Evolutionary conservation across 2,888 invertebrate genomes (phyloP), one percentile per base, ranked within the genome.

Genomic region (Ariolimax columbianus): DNA sequence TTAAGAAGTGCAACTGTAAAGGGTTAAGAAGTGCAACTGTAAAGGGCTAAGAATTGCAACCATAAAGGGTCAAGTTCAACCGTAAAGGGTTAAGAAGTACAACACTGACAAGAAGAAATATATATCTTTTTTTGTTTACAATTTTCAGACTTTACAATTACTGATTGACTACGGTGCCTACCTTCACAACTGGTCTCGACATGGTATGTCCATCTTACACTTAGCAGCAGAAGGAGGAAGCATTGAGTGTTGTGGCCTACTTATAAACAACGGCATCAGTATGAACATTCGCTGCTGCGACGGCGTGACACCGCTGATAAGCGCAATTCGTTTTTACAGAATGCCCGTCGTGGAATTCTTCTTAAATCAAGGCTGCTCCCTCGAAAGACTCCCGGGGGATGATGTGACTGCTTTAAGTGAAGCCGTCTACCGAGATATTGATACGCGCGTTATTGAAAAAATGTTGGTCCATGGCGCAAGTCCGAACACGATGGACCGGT

Each of bases 391-490:
- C 1, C 91, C 91, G 19, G 85, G 90, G 26, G 91, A 92, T 85
- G 91, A 91, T 11, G 92, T 92, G 90, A 93, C 94, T 0, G 92
- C 94, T 2, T 83, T 94, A 6, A 93, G 93, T 87, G 93, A 93
- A 86, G 93, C 93, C 11, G 92, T 93, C 7, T 93, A 92, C 75
- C 90, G 91, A 75, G 92, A 92, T 63, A 90, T 84, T 33, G 84
- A 91, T 83, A 86, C 89, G 0, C 88, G 90, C 40, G 90, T 93
- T 84, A 91, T 93, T 3, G 89, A 91, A 33, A 87, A 91, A 14
- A 88, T 94, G 26, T 83, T 94, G 26, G 88, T 90, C 40, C 88
- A 91, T 84, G 91, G 92, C 1, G 93, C 93, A 0, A 89, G 93
- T 84, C 91, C 92, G 30, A 89, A 93, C 87, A 88, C 92, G 7